Evolutionary conservation across 2,888 invertebrate genomes (phyloP), one percentile per base, ranked within the genome.

Genomic region (Eudemis profundana): DNA sequence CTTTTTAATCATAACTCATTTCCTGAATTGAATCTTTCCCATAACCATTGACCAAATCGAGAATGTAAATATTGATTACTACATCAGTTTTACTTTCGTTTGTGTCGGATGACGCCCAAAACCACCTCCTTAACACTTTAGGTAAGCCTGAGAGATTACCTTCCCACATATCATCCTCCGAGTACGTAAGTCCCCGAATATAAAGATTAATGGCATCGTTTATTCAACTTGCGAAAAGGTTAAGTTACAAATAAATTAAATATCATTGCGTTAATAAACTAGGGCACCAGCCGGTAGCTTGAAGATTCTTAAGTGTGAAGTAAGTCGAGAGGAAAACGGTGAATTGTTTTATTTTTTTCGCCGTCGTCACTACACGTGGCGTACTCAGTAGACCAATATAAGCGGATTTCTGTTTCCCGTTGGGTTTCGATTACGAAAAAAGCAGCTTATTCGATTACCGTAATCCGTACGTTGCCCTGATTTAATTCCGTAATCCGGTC

Each of bases 151-250:
- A 65, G 59, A 65, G 65, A 65, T 65, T 53, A 40, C 65, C 65
- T 29, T 59, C 60, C 65, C 65, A 65, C 65, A 65, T 65, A 65
- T 65, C 65, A 53, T 60, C 53, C 46, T 38, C 29, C 29, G 60
- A 65, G 60, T 60, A 65, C 53, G 59, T 38, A 65, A 60, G 59
- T 38, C 60, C 27, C 51, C 60, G 65, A 65, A 65, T 65, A 65
- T 60, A 65, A 65, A 65, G 65, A 65, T 65, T 65, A 65, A 65
- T 65, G 59, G 29, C 65, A 60, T 60, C 65, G 65, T 60, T 65
- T 65, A 65, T 65, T 65, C 65, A 65, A 65, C 65, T 65, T 60
- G 60, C 65, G 65, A 65, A 65, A 65, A 65, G 65, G 65, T 65
- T 65, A 65, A 59, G 60, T 65, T 47, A 60, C 53, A 60, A 60